Conservation (phyloP, 1,140 invertebrate genomes). For the Lordiphosa clarofinis region DNA sequence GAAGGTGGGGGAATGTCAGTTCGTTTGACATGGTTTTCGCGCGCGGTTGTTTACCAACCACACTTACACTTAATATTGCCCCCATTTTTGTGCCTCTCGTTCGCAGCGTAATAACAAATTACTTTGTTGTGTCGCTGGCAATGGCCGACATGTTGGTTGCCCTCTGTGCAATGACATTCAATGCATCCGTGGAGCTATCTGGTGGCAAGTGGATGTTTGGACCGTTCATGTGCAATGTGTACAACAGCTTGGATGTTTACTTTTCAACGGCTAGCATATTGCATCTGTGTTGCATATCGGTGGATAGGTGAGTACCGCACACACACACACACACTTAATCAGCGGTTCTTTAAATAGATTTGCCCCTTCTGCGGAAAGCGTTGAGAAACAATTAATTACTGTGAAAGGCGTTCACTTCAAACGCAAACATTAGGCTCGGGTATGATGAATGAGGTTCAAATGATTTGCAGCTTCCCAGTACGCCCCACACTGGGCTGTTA, state of each 20-base stretch:
- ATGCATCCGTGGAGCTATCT: slow-evolving; percentile 91
- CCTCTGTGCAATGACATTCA: slow-evolving; percentile 96
- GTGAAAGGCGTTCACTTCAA: slow-evolving; percentile 69
- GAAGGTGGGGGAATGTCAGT: slow-evolving; percentile 21
- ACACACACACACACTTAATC: slow-evolving; percentile 1
- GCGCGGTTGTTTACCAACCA: slow-evolving; percentile 1
- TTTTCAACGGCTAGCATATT: slow-evolving; percentile 96
- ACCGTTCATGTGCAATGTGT: slow-evolving; percentile 94
- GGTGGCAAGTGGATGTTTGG: slow-evolving; percentile 91
- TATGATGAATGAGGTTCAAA: slow-evolving; percentile 74
- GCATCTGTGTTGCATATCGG: slow-evolving; percentile 96
- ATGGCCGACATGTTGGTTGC: slow-evolving; percentile 96
- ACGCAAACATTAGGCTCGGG: slow-evolving; percentile 63
- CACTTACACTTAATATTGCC: slow-evolving; percentile 5
- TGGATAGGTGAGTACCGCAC: slow-evolving; percentile 84
- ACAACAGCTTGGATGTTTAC: slow-evolving; percentile 96
- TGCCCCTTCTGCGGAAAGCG: slow-evolving; percentile 35
- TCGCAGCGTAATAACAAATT: slow-evolving; percentile 92
- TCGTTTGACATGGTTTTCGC: slow-evolving; percentile 25
- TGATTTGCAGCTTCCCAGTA: slow-evolving; percentile 51
- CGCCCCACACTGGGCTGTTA: slow-evolving; percentile 33
- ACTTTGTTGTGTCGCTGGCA: slow-evolving; percentile 95
- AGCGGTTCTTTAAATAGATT: slow-evolving; percentile 33
- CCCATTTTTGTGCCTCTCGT: slow-evolving; percentile 32
- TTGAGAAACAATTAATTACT: slow-evolving; percentile 70